Base-by-base conservation (phyloP, 1,140 invertebrate species). In the Drosophila albomicans region DNA sequence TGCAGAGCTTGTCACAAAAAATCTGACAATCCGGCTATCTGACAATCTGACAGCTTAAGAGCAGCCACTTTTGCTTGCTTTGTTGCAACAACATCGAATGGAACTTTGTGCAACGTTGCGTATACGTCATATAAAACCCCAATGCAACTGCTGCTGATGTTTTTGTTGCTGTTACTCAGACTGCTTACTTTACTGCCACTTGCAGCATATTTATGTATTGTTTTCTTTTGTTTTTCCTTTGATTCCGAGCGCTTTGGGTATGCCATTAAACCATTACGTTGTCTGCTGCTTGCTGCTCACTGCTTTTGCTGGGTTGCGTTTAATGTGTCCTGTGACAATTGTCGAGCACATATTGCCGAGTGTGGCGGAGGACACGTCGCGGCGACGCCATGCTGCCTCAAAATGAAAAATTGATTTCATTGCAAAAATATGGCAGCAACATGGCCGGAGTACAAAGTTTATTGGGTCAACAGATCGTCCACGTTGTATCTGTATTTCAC, bases 351-450 rank as follows among this genome's bases (percentile, higher is more conserved):
- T 81, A 82, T 81, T 75, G 72, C 45, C 30, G 38, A 54, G 64
- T 56, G 20, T 56, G 35, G 45, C 20, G 61, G 49, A 61, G 54
- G 48, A 75, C 35, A 71, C n/a, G 32, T 67, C 67, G 52, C 35
- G 62, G 48, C 69, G 79, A 70, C 79, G 68, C 78, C 84, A 75
- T 75, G 58, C 56, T 84, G 84, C 66, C 84, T 66, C 77, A 66
- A 88, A 87, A 88, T 87, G 84, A 87, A 84, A 87, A 87, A 87
- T 87, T 88, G 84, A 88, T 87, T 87, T 75, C 62, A 82, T 64
- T 78, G 70, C 77, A 70, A 71, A 82, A 82, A 80, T 87, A 88
- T 79, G 77, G 62, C 61, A 65, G 46, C 54, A 68, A 48, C 52
- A 71, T 74, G 30, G 63, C 43, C 67, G 41, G 51, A 30, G 30